phyloP scores from a whole-genome alignment of 35 echinoderm and acorn worm species.

The Holothuria glaberrima region DNA sequence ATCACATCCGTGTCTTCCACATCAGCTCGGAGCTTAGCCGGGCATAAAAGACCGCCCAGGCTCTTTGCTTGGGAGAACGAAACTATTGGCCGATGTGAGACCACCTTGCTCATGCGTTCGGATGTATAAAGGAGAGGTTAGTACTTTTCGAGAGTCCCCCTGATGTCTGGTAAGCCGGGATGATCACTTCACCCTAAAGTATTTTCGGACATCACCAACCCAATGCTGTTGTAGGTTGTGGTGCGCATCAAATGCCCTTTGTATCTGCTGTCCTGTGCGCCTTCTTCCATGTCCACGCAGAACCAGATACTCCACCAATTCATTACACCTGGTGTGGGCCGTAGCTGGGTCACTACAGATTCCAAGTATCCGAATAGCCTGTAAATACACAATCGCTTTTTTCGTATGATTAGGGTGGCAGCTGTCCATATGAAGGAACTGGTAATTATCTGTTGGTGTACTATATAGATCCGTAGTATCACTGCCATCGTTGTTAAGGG shows the following conservation, averaged over 20 bases:
- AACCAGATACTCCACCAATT: conserved; percentile 24
- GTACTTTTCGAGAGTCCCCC: background rate
- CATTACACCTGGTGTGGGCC: background rate
- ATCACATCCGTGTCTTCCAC: background rate
- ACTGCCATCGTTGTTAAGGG: conserved; percentile 19
- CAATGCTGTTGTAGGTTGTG: background rate
- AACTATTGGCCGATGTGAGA: background rate
- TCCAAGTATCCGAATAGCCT: background rate
- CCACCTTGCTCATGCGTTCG: background rate
- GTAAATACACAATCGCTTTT: background rate
- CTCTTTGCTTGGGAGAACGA: background rate
- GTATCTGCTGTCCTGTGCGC: background rate
- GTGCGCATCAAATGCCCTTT: background rate
- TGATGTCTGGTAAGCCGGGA: background rate
- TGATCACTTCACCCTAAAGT: background rate
- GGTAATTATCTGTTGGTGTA: conserved; percentile 39
- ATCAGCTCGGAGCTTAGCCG: background rate
- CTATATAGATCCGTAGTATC: conserved; percentile 11
- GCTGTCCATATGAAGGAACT: conserved; percentile 2
- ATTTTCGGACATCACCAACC: background rate
- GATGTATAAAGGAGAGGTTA: background rate
- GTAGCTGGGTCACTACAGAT: conserved; percentile 23
- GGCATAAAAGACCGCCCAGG: background rate
- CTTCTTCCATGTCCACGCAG: background rate
- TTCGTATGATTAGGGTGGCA: conserved; percentile 23